A percentile compares a stretch with the other conserved stretches of the same genome.
phyloP scores from a whole-genome alignment of 2,113 vertebrate genomes.

The Cisticola juncidis region DNA sequence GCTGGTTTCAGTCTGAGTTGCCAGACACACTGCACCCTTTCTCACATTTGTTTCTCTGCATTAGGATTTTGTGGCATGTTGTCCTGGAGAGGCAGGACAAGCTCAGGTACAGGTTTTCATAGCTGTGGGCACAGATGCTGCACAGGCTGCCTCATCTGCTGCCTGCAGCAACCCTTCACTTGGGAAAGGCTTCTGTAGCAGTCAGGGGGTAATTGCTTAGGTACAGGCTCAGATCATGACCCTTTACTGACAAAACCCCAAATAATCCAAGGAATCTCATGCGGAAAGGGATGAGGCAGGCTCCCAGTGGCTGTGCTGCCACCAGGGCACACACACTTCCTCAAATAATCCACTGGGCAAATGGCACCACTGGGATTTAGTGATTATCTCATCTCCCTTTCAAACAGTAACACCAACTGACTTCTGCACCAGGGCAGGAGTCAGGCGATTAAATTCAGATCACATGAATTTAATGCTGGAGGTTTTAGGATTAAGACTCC shows the following conservation, averaged over 20 bases:
- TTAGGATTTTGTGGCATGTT: rapidly evolving
- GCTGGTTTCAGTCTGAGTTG: neutral
- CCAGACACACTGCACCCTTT: neutral
- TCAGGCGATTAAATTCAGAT: neutral
- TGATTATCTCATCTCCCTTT: slow-evolving; percentile 26
- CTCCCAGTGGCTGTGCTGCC: neutral
- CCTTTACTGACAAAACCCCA: neutral
- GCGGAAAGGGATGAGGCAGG: neutral
- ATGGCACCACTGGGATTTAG: neutral
- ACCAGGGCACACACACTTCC: neutral
- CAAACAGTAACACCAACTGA: neutral
- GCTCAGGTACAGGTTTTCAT: rapidly evolving
- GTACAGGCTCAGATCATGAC: neutral
- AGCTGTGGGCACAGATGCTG: neutral
- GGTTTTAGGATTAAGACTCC: slow-evolving; percentile 7
- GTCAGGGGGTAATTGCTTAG: neutral
- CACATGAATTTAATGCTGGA: neutral
- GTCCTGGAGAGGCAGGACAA: neutral
- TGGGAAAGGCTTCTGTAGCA: neutral
- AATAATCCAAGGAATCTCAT: neutral
- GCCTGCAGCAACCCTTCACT: neutral
- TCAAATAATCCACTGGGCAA: neutral
- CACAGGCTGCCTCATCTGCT: rapidly evolving
- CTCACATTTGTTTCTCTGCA: neutral
- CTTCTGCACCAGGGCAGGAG: neutral